These are phyloP conservation scores for Tetanocera ferruginea DNA, from an alignment of 2,888 invertebrate genomes.

Conservation along the genomic window DNA sequence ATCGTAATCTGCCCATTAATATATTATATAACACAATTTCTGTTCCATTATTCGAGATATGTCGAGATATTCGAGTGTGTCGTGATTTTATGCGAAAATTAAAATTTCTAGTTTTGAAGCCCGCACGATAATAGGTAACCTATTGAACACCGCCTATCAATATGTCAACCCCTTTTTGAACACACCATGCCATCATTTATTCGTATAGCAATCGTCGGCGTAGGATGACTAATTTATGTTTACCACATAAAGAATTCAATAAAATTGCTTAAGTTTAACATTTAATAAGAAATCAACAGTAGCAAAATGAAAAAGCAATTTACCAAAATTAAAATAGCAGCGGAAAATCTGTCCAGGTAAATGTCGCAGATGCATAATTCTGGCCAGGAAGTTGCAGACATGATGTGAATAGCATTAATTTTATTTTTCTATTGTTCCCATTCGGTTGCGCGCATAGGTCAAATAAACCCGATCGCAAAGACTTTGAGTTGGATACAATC, in stretches of 20 bases:
- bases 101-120: too few relatives aligned
- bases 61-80: too few relatives aligned
- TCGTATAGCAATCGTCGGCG: constrained; percentile 48
- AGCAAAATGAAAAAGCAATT: constrained; percentile 69
- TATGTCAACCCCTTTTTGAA: constrained; percentile 37
- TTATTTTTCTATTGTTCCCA: constrained; percentile 37
- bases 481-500: constrained; percentile 65
- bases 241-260: constrained; percentile 41
- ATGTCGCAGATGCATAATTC: neutral
- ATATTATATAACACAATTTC: too few relatives aligned
- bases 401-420: constrained; percentile 23
- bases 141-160: neutral
- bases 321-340: constrained; percentile 69
- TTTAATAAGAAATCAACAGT: constrained; percentile 18
- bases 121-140: too few relatives aligned
- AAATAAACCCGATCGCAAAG: constrained; percentile 60
- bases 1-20: too few relatives aligned
- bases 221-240: constrained; percentile 56
- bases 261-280: constrained; percentile 38
- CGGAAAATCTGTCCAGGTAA: constrained; percentile 69
- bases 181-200: constrained; percentile 42
- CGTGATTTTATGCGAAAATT: too few relatives aligned
- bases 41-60: too few relatives aligned
- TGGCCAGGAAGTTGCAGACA: neutral
- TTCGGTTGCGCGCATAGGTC: constrained; percentile 48